Evolutionary conservation across 2,113 vertebrate species (phyloP).

Genomic region (Scomber scombrus): DNA sequence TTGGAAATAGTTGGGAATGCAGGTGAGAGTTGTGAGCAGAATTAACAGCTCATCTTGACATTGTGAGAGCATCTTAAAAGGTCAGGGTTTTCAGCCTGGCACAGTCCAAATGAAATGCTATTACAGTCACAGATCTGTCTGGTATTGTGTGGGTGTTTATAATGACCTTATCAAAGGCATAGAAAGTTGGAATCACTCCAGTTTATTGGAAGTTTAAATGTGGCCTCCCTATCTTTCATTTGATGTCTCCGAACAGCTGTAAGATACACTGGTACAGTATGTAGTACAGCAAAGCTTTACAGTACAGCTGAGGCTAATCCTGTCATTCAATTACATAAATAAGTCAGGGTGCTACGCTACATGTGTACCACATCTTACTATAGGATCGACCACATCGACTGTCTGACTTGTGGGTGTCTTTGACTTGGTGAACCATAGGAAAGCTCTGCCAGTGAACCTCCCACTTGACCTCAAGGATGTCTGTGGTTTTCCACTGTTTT

Average conservation of each 20-base stretch:
- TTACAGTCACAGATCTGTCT: slow-evolving; percentile 56
- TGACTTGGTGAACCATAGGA: slow-evolving; percentile 65
- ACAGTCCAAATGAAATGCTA: slow-evolving; percentile 65
- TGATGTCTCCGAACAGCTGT: slow-evolving; percentile 26
- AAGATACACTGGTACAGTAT: slow-evolving; percentile 9
- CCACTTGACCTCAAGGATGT: slow-evolving; percentile 77
- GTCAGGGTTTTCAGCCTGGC: slow-evolving; percentile 53
- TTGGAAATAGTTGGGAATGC: slow-evolving; percentile 46
- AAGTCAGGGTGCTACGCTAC: slow-evolving; percentile 42
- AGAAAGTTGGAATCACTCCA: slow-evolving; percentile 55
- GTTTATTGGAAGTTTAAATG: slow-evolving; percentile 50
- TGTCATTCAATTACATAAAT: slow-evolving; percentile 59
- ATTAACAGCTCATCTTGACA: not conserved
- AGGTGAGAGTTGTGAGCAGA: slow-evolving; percentile 56
- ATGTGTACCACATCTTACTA: slow-evolving; percentile 44
- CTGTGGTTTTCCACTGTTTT: slow-evolving; percentile 77
- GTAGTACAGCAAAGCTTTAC: slow-evolving; percentile 24
- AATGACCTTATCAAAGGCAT: slow-evolving; percentile 76
- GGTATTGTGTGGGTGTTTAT: slow-evolving; percentile 56
- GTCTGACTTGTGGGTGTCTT: slow-evolving; percentile 65
- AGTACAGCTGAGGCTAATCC: slow-evolving; percentile 36
- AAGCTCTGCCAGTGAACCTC: slow-evolving; percentile 57
- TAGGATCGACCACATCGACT: slow-evolving; percentile 36
- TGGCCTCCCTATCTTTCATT: slow-evolving; percentile 29
- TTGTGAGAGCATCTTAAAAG: too few relatives aligned